Conservation (phyloP, 1,140 invertebrate species). For the Neotoxoptera formosana region DNA sequence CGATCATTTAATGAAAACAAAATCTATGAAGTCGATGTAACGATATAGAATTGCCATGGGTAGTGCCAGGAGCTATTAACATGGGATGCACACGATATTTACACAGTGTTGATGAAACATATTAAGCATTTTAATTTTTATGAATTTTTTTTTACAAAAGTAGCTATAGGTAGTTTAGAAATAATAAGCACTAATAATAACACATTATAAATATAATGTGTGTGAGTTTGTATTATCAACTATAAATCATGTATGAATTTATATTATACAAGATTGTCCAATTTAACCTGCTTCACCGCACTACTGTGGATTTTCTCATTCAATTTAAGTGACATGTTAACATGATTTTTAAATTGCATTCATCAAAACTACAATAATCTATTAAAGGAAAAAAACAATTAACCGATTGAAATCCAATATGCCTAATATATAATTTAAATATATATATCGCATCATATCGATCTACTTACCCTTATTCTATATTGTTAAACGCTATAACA, state of each 20-base stretch:
- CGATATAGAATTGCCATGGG: not conserved
- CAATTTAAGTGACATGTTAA: not conserved
- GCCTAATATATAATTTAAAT: not conserved
- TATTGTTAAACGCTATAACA: not conserved
- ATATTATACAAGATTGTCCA: not conserved
- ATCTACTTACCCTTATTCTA: not conserved
- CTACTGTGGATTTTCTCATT: not conserved
- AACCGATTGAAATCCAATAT: not conserved
- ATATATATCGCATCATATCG: not conserved
- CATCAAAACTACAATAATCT: not conserved
- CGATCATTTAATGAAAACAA: not conserved
- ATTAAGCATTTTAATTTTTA: not conserved
- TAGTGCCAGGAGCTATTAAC: not conserved
- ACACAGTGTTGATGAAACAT: not conserved
- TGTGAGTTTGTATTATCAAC: too few relatives aligned
- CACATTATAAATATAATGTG: not conserved
- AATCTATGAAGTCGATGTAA: not conserved
- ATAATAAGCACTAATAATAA: not conserved
- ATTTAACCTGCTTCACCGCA: too few relatives aligned
- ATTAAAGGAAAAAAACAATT: not conserved
- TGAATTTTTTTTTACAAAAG: not conserved
- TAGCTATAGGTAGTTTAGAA: not conserved
- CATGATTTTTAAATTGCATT: not conserved
- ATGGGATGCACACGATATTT: not conserved
- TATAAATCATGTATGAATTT: not conserved